These are phyloP conservation scores for Agrochola macilenta DNA, from an alignment of 2,888 invertebrate species.

Conservation along the genomic window DNA sequence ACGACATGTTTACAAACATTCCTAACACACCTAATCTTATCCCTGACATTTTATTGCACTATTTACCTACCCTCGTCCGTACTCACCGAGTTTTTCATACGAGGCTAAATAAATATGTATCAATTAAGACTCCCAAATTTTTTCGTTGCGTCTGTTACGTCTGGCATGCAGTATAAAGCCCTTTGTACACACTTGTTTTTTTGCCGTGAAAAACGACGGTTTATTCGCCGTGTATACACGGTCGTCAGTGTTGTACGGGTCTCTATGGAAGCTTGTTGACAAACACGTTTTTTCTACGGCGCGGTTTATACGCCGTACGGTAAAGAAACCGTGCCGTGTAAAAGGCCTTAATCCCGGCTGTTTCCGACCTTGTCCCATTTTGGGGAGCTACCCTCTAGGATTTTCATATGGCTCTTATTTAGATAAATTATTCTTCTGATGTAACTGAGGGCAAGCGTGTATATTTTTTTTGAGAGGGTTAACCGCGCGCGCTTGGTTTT, in stretches of 20 bases:
- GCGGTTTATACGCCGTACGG: no score
- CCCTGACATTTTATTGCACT: constrained; percentile 43
- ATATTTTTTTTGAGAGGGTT: constrained; percentile 50
- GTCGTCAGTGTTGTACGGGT: no score
- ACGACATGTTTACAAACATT: constrained; percentile 37
- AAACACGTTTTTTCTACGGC: no score
- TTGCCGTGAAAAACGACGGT: no score
- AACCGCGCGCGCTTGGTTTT: constrained; percentile 16
- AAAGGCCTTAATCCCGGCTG: constrained; percentile 5
- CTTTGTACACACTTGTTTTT: no score
- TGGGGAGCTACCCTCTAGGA: constrained; percentile 51
- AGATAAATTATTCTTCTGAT: constrained; percentile 65
- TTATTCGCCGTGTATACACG: no score
- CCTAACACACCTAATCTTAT: constrained; percentile 32
- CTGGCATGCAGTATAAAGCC: constrained; percentile 40
- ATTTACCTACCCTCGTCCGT: constrained; percentile 30
- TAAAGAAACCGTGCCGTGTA: no score
- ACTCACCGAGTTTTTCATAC: constrained; percentile 29
- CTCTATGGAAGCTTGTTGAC: no score
- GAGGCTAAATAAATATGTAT: constrained; percentile 57
- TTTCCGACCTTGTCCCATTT: constrained; percentile 69
- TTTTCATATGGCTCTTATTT: constrained; percentile 65
- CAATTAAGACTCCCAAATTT: constrained; percentile 21
- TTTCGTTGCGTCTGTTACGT: constrained; percentile 38
- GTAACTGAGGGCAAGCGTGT: constrained; percentile 55